Conservation (phyloP, 2,797 vertebrate species). For the Malurus splendens region DNA sequence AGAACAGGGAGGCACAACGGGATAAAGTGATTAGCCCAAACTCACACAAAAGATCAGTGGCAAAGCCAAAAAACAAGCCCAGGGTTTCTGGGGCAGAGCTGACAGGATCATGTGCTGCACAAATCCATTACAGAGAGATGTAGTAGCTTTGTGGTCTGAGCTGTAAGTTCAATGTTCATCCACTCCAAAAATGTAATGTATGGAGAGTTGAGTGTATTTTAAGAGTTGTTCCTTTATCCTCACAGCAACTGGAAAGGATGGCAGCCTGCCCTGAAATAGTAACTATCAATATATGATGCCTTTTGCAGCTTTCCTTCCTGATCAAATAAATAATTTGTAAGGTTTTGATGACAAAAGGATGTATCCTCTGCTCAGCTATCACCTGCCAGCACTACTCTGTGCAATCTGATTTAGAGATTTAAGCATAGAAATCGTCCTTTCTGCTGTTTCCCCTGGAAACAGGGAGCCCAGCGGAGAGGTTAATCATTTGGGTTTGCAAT, state of each 20-base stretch:
- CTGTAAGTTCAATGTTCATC: constrained; percentile 51
- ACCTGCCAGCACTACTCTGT: constrained; percentile 59
- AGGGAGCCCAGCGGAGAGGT: constrained; percentile 58
- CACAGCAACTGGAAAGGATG: constrained; percentile 44
- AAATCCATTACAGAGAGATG: constrained; percentile 43
- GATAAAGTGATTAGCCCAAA: constrained; percentile 26
- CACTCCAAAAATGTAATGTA: constrained; percentile 25
- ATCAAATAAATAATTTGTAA: constrained; percentile 77
- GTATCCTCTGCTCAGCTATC: constrained; percentile 60
- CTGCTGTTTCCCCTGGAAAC: constrained; percentile 69
- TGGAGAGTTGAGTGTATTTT: constrained; percentile 51
- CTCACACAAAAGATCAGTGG: not conserved
- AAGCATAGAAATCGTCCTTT: constrained; percentile 65
- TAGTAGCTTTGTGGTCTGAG: constrained; percentile 47
- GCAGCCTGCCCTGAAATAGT: constrained; percentile 33
- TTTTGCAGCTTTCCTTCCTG: constrained; percentile 58
- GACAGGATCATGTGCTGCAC: constrained; percentile 10
- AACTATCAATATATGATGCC: constrained; percentile 61
- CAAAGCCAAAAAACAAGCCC: constrained; percentile 32
- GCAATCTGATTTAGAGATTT: constrained; percentile 69
- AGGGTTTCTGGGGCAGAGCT: constrained; percentile 21
- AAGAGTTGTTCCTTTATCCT: constrained; percentile 54
- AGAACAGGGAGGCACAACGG: not conserved
- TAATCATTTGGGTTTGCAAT: constrained; percentile 74
- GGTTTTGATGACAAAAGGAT: constrained; percentile 69